Evolutionary conservation across 2,888 invertebrate genomes (phyloP).

Genomic region (Spialia ferax): DNA sequence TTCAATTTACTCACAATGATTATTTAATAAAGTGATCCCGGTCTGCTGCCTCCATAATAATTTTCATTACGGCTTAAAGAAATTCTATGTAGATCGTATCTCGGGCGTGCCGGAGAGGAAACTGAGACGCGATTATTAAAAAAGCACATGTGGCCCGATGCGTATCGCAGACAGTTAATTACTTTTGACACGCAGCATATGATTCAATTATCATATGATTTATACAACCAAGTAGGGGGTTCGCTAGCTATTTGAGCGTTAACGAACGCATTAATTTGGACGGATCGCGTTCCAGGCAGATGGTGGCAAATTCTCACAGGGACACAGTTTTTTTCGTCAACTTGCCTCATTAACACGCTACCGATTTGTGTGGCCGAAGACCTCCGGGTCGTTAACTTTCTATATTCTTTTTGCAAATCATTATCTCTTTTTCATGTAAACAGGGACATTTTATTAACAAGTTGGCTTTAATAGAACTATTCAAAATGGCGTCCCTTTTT

Average conservation of each 20-base stretch:
- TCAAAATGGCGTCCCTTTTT: too few species aligned
- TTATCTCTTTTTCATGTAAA: too few species aligned
- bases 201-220: slow-evolving; percentile 87
- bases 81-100: slow-evolving; percentile 82
- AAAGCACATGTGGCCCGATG: slow-evolving; percentile 83
- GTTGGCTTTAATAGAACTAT: too few species aligned
- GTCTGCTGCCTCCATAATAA: slow-evolving; percentile 71
- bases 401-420: background rate
- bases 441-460: too few species aligned
- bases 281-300: slow-evolving; percentile 74
- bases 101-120: slow-evolving; percentile 79
- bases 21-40: slow-evolving; percentile 78
- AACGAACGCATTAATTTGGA: slow-evolving; percentile 76
- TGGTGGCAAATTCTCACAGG: slow-evolving; percentile 74
- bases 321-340: slow-evolving; percentile 62
- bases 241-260: slow-evolving; percentile 75
- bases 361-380: slow-evolving; percentile 67
- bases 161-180: slow-evolving; percentile 85
- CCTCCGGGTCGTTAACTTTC: slow-evolving; percentile 40
- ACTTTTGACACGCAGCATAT: slow-evolving; percentile 86
- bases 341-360: slow-evolving; percentile 65
- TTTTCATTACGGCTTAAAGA: slow-evolving; percentile 78
- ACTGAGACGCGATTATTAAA: slow-evolving; percentile 80
- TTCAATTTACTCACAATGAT: slow-evolving; percentile 83
- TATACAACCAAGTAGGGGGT: slow-evolving; percentile 70